Evolutionary conservation across 2,113 vertebrate species (phyloP), one percentile per base, ranked within the genome.

Genomic region (Ictalurus furcatus): DNA sequence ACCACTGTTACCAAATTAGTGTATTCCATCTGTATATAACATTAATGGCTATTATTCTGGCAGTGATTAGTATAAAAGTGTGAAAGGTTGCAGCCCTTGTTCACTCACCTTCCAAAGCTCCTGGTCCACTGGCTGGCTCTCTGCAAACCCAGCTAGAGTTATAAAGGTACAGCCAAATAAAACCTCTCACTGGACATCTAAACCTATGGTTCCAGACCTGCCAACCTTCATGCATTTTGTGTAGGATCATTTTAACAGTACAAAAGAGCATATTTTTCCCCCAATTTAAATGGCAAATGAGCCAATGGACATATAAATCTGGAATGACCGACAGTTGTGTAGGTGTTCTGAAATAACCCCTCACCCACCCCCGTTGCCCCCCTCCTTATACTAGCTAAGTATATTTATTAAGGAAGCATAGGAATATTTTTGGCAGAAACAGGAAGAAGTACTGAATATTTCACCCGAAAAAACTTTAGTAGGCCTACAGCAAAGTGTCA

Each of bases 101-200:
- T 94, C 94, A 94, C 94, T 94, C 91, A 92, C 88, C 4, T 58
- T 81, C 25, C 89, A 90, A 88, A 93, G 93, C 93, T 94, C 91
- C 63, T 28, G 63, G 25, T 65, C 25, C 63, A 12, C 63, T 65
- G 91, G 91, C 94, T 93, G 93, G 91, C 92, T 89, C 91, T 92
- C 83, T 89, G 86, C 86, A 92, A 90, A 92, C 92, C 90, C 93
- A 88, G 90, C 91, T 91, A 94, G 92, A 93, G 91, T 93, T 92
- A 85, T 88, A 89, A 89, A 88, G 83, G 87, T 59, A 84, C 59
- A 65, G 25, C 67, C 34, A 37, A 81, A 40, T 81, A 30, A 16
- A 25, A 30, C 37, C 30, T 61, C 17, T 30, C 58, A 74, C 34
- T 63, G 73, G 40, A 79, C 25, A 9, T n/a, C n/a, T 71, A 48